These are phyloP conservation scores for Rhingia rostrata DNA, from an alignment of 2,888 invertebrate species.

Conservation along the genomic window DNA sequence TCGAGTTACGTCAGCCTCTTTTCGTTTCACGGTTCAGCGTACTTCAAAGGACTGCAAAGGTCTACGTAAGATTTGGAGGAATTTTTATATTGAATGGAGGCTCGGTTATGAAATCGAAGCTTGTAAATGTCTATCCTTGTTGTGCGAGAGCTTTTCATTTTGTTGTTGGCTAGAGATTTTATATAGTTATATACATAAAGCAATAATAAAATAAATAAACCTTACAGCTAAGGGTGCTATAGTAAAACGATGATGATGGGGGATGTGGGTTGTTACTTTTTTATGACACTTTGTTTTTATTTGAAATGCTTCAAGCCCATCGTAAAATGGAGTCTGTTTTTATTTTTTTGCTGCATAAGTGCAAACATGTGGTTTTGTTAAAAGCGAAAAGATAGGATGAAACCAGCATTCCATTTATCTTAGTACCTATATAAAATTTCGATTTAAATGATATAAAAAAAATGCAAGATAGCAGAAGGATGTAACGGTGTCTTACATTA, in stretches of 20 bases:
- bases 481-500: no score
- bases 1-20: constrained; percentile 56
- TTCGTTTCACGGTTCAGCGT: constrained; percentile 57
- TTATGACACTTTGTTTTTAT: not conserved
- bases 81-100: constrained; percentile 35
- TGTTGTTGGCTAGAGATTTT: not conserved
- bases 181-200: not conserved
- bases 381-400: no score
- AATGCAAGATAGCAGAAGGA: no score
- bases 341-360: no score
- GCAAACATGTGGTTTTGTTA: no score
- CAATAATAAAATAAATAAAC: no score
- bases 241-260: not conserved
- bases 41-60: constrained; percentile 37
- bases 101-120: constrained; percentile 40
- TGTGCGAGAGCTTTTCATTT: constrained; percentile 24
- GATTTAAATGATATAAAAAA: no score
- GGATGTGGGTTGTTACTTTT: not conserved
- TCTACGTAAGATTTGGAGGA: not conserved
- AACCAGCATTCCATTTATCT: no score
- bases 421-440: no score
- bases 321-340: not conserved
- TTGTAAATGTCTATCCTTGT: constrained; percentile 14
- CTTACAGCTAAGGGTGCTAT: not conserved
- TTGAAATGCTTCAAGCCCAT: constrained; percentile 6